Evolutionary conservation across 2,797 vertebrate genomes (phyloP), one percentile per base, ranked within the genome.

Genomic region (Acrocephalus scirpaceus): DNA sequence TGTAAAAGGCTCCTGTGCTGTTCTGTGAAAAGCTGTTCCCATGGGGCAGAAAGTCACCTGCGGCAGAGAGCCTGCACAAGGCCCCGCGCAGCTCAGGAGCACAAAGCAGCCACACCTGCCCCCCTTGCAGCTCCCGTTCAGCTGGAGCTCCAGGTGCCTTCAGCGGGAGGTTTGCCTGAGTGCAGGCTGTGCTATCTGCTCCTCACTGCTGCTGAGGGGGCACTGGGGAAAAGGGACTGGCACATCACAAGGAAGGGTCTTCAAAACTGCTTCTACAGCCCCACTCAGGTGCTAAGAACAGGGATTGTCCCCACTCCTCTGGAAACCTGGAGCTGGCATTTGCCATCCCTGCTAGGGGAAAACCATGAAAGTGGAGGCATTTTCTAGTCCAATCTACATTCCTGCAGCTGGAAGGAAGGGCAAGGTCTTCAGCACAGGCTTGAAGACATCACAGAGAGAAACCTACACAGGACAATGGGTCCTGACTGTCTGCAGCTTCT

Each of bases 381-480:
- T 91, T 75, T 54, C 36, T 34, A 56, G 42, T 10, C 40, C 47
- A 53, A 10, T 14, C 36, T 69, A 16, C 11, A 14, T 22, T 51
- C 34, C 57, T 22, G 40, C 0, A 1, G 25, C 21, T 40, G 60
- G n/a, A 86, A 81, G 57, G 56, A 82, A 72, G 21, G 12, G 27
- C 0, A 1, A 22, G 12, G 5, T 8, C 23, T 40, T 69, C 74
- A 29, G 27, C 17, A 17, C 10, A 56, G 48, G 7, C 15, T 36
- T 30, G 17, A 38, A 45, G 81, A n/a, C 0, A 0, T 36, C 22
- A 16, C 22, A 57, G 50, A 70, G 34, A 44, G 40, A 64, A 92
- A 58, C 5, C 34, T 44, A 4, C 7, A 6, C 0, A 0, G 32
- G 45, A 32, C 1, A 3, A 30, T 29, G 60, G 60, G 5, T 60